These are phyloP conservation scores for Trogon melanurus DNA, from an alignment of 2,113 vertebrate genomes.

Conservation along the genomic window DNA sequence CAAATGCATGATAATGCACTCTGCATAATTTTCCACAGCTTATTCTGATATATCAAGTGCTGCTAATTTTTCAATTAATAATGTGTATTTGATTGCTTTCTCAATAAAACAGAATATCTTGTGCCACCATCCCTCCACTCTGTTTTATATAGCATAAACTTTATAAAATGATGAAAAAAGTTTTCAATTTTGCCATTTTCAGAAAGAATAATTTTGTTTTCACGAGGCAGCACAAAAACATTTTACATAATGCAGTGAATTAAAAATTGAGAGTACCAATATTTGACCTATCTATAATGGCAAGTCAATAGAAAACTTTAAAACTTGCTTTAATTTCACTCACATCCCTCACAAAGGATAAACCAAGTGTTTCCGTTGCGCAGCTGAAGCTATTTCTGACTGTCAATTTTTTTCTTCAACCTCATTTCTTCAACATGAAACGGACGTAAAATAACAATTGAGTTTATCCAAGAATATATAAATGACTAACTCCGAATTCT, in stretches of 20 bases:
- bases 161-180: neutral
- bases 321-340: neutral
- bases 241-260: neutral
- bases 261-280: neutral
- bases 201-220: neutral
- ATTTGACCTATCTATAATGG: neutral
- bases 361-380: neutral
- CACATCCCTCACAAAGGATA: neutral
- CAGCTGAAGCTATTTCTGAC: neutral
- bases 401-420: neutral
- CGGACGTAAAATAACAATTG: neutral
- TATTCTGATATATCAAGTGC: neutral
- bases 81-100: neutral
- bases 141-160: neutral
- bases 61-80: neutral
- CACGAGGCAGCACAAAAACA: neutral
- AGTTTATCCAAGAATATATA: neutral
- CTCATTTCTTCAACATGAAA: neutral
- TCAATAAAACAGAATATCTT: neutral
- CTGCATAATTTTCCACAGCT: neutral
- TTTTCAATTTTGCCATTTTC: neutral
- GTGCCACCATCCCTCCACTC: neutral
- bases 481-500: neutral
- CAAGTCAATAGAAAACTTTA: neutral
- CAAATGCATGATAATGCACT: neutral